A percentile compares a stretch with the other conserved stretches of the same genome.
Evolutionary conservation across 2,888 invertebrate genomes (phyloP).

Genomic region (Halocaridina rubra): DNA sequence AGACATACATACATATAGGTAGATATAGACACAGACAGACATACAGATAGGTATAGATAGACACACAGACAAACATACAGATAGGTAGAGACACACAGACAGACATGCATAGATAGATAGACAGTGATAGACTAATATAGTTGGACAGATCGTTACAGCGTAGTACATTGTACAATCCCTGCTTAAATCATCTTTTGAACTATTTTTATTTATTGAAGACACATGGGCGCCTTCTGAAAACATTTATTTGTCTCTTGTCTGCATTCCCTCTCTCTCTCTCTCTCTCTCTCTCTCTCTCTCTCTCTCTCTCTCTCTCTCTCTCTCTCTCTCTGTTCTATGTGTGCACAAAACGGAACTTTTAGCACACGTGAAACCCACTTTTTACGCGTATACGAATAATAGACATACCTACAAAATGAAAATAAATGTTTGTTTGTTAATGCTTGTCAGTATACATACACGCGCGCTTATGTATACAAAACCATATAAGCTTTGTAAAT

Average conservation of each 20-base stretch:
- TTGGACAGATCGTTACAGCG: neutral
- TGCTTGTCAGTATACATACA: too few relatives aligned
- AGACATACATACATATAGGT: slow-evolving; percentile 13
- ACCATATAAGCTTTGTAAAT: too few relatives aligned
- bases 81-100: neutral
- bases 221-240: neutral
- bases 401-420: too few relatives aligned
- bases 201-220: too few relatives aligned
- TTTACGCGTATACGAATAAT: too few relatives aligned
- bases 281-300: neutral
- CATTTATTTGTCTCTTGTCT: neutral
- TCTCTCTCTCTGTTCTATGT: neutral
- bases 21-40: neutral
- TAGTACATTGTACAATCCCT: neutral
- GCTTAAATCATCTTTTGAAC: too few relatives aligned
- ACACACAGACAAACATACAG: neutral
- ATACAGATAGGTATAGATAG: neutral
- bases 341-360: too few relatives aligned
- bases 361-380: too few relatives aligned
- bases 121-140: neutral
- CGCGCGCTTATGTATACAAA: too few relatives aligned
- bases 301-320: neutral
- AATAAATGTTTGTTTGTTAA: too few relatives aligned
- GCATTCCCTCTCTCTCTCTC: neutral
- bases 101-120: slow-evolving; percentile 4